Evolutionary conservation across 2,888 invertebrate species (phyloP).

Genomic region (Hartigia nigra): DNA sequence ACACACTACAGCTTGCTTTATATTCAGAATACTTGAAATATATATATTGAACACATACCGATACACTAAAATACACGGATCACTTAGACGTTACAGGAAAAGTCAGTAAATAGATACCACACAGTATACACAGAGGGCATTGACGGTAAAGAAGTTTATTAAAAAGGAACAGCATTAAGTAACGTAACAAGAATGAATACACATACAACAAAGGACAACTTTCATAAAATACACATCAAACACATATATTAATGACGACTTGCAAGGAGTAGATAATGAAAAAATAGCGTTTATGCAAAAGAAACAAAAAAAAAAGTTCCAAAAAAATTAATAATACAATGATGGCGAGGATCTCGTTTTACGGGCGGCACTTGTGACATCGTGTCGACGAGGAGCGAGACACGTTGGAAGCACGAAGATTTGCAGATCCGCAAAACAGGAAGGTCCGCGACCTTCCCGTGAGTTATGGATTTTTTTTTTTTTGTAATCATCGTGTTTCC

Average conservation of each 20-base stretch:
- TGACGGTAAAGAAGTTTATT: not conserved
- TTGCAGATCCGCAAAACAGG: not conserved
- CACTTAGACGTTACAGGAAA: not conserved
- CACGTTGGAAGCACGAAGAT: not conserved
- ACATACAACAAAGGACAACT: not conserved
- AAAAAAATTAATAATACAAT: not conserved
- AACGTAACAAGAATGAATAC: not conserved
- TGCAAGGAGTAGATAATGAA: not conserved
- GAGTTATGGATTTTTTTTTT: not conserved
- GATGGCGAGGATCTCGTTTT: not conserved
- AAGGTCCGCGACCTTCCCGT: not conserved
- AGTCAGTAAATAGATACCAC: not conserved
- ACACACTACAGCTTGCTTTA: not conserved
- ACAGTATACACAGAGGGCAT: not conserved
- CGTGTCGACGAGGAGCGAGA: not conserved
- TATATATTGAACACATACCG: not conserved
- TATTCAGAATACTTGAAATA: not conserved
- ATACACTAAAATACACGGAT: not conserved
- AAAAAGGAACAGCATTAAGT: not conserved
- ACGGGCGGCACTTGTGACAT: not conserved
- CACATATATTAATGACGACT: not conserved
- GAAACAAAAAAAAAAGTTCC: not conserved
- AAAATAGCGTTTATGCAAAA: not conserved
- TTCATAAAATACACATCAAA: not conserved
- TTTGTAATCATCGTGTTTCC: not conserved